phyloP scores from a whole-genome alignment of 2,888 invertebrate species.

The Tridacna crocea region DNA sequence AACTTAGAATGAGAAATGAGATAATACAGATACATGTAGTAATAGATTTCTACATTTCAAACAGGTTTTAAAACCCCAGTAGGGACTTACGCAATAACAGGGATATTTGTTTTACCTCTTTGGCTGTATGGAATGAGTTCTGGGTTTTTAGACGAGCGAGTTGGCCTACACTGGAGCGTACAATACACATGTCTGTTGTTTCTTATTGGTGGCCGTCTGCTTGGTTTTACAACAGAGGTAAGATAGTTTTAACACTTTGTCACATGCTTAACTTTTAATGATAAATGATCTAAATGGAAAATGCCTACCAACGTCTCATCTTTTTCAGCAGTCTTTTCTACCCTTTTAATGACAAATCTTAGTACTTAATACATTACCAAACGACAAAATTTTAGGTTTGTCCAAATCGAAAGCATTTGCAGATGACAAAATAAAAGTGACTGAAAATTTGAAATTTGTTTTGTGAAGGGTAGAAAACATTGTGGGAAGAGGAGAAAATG shows the following conservation, averaged over 20 bases:
- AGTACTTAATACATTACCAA: too few species aligned
- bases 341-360: too few species aligned
- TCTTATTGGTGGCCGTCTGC: conserved; percentile 64
- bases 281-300: not conserved
- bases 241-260: not conserved
- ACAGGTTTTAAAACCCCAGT: conserved; percentile 77
- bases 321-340: too few species aligned
- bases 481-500: conserved; percentile 17
- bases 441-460: not conserved
- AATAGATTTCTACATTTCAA: not conserved
- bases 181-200: conserved; percentile 56
- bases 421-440: too few species aligned
- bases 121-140: conserved; percentile 74
- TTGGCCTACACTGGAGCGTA: conserved; percentile 42
- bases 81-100: conserved; percentile 73
- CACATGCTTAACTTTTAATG: not conserved
- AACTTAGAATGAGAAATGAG: too few species aligned
- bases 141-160: conserved; percentile 44
- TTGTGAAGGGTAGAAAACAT: not conserved
- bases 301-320: not conserved
- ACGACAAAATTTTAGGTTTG: too few species aligned
- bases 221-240: conserved; percentile 74
- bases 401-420: too few species aligned
- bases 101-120: conserved; percentile 77
- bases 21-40: not conserved